Conservation (phyloP, 2,888 invertebrate species). For the Andrena haemorrhoa region DNA sequence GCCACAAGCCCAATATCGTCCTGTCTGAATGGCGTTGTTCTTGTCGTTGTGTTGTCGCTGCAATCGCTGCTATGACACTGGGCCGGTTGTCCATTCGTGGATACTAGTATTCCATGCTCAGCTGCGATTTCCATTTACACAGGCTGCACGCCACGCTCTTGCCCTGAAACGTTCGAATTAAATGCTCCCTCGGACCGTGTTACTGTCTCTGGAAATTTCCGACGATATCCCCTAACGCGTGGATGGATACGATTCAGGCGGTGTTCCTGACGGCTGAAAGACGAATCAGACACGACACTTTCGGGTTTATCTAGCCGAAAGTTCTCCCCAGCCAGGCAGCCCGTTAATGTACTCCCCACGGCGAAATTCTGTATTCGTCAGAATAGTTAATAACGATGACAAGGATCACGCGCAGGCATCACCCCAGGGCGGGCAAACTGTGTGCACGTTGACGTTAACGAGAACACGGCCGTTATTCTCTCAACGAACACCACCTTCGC, state of each 20-base stretch:
- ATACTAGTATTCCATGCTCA: slow-evolving; percentile 32
- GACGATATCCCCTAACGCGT: slow-evolving; percentile 1
- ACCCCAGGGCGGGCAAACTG: slow-evolving; percentile 44
- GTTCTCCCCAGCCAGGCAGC: slow-evolving; percentile 41
- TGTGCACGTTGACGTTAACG: slow-evolving; percentile 30
- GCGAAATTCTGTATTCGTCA: slow-evolving; percentile 55
- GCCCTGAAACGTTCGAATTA: slow-evolving; percentile 37
- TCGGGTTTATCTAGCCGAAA: slow-evolving; percentile 44
- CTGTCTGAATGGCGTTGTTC: slow-evolving; percentile 47
- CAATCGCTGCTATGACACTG: slow-evolving; percentile 42
- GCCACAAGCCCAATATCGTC: slow-evolving; percentile 31
- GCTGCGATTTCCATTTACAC: slow-evolving; percentile 58
- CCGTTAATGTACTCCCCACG: slow-evolving; percentile 50
- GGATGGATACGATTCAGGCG: neutral
- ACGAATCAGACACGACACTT: slow-evolving; percentile 5
- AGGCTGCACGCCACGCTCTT: slow-evolving; percentile 32
- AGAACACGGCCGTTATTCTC: slow-evolving; percentile 7
- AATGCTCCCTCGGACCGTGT: slow-evolving; percentile 7
- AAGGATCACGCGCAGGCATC: slow-evolving; percentile 43
- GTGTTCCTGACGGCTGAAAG: slow-evolving; percentile 1
- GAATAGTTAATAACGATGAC: slow-evolving; percentile 63
- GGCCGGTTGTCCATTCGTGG: slow-evolving; percentile 33
- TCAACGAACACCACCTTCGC: neutral
- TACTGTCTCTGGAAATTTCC: slow-evolving; percentile 9
- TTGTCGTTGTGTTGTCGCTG: slow-evolving; percentile 43